Base-by-base conservation (phyloP, 1,140 invertebrate genomes). In the Saxidomus purpurata region DNA sequence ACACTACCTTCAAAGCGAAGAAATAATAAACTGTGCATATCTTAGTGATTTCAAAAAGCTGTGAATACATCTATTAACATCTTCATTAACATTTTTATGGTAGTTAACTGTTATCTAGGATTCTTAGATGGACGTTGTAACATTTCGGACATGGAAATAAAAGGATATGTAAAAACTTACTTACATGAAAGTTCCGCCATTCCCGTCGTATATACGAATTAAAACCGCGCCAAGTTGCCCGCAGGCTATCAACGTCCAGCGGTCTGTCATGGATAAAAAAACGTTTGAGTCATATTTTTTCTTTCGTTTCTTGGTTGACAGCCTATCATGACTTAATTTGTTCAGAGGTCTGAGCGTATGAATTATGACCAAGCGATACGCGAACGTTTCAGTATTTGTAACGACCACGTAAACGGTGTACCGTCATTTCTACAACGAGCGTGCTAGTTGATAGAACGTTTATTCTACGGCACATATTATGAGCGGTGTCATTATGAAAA, bases 301-400 rank as follows among this genome's bases (percentile, higher is more conserved):
- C 61, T 88, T 88, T 81, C 71, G 52, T 40, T 77, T 79, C 71
- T 80, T 61, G 61, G 43, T 80, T 88, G 86, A 88, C 86, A 88
- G 61, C 49, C 76, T 71, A 88, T 88, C 55, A 88, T 88, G 86
- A 79, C 71, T 79, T 80, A 67, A 88, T 88, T 88, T 67, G 86
- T 79, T 80, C 25, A 67, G 74, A 52, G 22, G 63, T 19, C 34
- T 61, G 11, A 61, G 40, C 74, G 52, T 79, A 81, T 88, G 86
- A 88, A 49, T 88, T 88, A 88, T 88, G 86, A 79, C 61, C 76
- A 80, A 1, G 36, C 86, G 52, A 40, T 77, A 34, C 76, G 49
- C 49, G 43, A 52, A 79, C 76, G 76, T 79, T 52, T 22, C 8
- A 52, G 47, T 52, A 52, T 52, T 79, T 79, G 8, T 52, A 38